Base-by-base conservation (phyloP, 2,113 vertebrate species). In the Alosa alosa region DNA sequence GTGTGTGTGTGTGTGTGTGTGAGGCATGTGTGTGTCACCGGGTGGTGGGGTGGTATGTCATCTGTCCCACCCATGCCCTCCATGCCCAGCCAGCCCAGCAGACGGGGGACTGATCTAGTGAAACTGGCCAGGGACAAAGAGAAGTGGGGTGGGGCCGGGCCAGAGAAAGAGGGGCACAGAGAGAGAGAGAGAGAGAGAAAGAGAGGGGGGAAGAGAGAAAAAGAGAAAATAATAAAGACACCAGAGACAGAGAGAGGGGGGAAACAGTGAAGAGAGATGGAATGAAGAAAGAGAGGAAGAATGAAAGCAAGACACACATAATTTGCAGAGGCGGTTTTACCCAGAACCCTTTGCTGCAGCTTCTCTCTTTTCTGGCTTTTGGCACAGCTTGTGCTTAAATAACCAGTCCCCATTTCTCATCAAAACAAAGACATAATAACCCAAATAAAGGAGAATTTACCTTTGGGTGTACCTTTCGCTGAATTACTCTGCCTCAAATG, bases 181-280 rank as follows among this genome's bases (percentile, higher is more conserved):
- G 72, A 78, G 36, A 78, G 10, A 13, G 4, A 13, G 72, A 39
- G 13, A 64, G 60, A 64, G 7, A 1, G 60, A 64, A n/a, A 20
- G 22, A 36, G 39, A 78, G 13, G 20, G 55, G 18, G 55, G 49
- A 50, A 78, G 55, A 7, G 55, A 60, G 55, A 39, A 72, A 72
- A 72, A 72, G 31, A 13, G 31, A 36, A 78, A 78, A 36, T 78
- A 78, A 78, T 78, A 78, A 78, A 39, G 72, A 78, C 72, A 78
- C 72, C 72, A 78, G 72, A 78, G 72, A 78, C 72, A 78, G 72
- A 78, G 11, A 36, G 36, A 39, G 31, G 25, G 72, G 15, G 17
- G 3, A 39, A 2, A 39, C 36, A 78, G 72, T 41, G 72, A 78
- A 78, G 72, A 78, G 31, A 36, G 72, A 39, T 39, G 10, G 31